phyloP scores from a whole-genome alignment of 1,140 invertebrate species.

The Lycorma delicatula region DNA sequence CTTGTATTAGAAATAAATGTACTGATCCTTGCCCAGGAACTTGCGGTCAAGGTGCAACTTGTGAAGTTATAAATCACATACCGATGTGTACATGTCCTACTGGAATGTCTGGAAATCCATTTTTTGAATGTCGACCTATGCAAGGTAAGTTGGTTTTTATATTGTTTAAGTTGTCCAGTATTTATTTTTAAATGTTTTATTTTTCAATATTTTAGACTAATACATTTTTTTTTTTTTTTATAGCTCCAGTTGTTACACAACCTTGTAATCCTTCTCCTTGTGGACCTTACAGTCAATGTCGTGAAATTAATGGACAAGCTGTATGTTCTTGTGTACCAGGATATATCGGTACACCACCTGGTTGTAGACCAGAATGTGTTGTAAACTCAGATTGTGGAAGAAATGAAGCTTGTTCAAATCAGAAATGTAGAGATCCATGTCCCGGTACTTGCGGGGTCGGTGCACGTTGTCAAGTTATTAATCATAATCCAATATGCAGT shows the following conservation, averaged over 20 bases:
- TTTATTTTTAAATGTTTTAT: constrained; percentile 9
- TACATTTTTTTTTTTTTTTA: constrained; percentile 1
- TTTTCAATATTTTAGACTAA: no score
- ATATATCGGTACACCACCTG: constrained; percentile 40
- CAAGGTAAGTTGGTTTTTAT: neutral
- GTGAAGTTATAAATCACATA: constrained; percentile 35
- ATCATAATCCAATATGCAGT: constrained; percentile 54
- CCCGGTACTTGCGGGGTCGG: constrained; percentile 45
- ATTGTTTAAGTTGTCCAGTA: neutral
- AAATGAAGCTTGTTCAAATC: constrained; percentile 44
- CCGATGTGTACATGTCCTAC: constrained; percentile 37
- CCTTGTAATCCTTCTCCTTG: constrained; percentile 42
- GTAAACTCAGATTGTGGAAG: constrained; percentile 44
- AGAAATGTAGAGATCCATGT: constrained; percentile 49
- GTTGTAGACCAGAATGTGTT: constrained; percentile 46
- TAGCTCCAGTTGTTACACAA: constrained; percentile 18
- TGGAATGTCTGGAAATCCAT: constrained; percentile 40
- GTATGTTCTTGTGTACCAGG: constrained; percentile 46
- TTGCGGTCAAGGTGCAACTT: constrained; percentile 37
- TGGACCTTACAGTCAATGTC: constrained; percentile 55
- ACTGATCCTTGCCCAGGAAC: constrained; percentile 55
- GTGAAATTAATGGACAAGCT: constrained; percentile 43
- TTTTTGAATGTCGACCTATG: constrained; percentile 33
- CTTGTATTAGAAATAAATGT: constrained; percentile 62
- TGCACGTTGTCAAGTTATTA: constrained; percentile 56